These are phyloP conservation scores for Todiramphus saurophagus DNA, from an alignment of 2,113 vertebrate genomes.

Conservation along the genomic window DNA sequence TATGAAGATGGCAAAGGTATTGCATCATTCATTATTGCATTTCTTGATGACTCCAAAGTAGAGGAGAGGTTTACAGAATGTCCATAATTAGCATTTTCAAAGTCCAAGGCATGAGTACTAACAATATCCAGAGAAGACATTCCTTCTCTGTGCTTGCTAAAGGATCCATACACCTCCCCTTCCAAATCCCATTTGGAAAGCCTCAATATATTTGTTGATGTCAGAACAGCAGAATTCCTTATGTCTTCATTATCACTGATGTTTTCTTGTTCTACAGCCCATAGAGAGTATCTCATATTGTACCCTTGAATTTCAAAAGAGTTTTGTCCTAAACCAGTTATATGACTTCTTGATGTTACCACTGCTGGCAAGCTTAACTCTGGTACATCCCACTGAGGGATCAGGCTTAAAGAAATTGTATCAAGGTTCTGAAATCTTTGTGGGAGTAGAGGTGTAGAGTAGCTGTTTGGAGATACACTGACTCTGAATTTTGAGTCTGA, in stretches of 20 bases:
- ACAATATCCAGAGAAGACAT: background rate
- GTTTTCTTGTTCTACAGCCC: background rate
- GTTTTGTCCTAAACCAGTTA: background rate
- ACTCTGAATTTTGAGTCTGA: background rate
- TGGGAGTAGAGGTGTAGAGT: conserved; percentile 22
- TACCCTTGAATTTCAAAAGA: background rate
- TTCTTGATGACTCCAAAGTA: background rate
- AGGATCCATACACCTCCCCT: background rate
- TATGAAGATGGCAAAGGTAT: background rate
- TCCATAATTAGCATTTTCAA: conserved; percentile 10
- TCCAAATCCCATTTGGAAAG: background rate
- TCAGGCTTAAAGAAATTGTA: background rate
- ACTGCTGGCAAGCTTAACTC: background rate
- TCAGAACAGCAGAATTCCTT: background rate
- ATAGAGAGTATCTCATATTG: background rate
- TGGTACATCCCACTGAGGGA: background rate
- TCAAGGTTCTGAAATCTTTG: conserved; percentile 7
- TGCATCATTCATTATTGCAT: background rate
- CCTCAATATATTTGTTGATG: background rate
- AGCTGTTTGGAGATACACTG: background rate
- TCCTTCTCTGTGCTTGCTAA: background rate
- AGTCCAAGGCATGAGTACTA: background rate
- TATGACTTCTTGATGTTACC: background rate
- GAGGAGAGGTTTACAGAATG: background rate
- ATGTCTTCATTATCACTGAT: background rate